phyloP scores from a whole-genome alignment of 2,888 invertebrate species.

The Diadegma fenestrale region DNA sequence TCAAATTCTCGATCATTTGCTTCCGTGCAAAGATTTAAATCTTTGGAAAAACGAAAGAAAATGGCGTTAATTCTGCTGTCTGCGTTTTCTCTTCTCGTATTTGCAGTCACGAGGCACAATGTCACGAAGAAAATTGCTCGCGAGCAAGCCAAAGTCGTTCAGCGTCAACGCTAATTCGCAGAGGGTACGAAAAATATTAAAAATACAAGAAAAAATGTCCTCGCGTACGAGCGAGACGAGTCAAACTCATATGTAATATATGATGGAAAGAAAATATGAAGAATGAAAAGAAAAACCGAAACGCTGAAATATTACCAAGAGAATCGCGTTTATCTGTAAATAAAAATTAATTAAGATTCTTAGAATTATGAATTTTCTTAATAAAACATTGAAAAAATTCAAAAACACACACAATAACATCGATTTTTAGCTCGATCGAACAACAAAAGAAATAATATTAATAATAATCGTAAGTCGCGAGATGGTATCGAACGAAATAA shows the following conservation, averaged over 20 bases:
- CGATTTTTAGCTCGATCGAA: constrained; percentile 6
- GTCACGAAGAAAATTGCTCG: constrained; percentile 35
- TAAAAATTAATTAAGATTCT: constrained; percentile 74
- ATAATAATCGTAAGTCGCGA: constrained; percentile 1
- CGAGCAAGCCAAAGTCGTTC: constrained; percentile 31
- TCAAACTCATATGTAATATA: constrained; percentile 55
- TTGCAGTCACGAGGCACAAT: constrained; percentile 38
- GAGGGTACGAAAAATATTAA: not conserved
- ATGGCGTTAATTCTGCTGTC: not conserved
- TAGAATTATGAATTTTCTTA: constrained; percentile 55
- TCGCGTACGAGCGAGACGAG: constrained; percentile 24
- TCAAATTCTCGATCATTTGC: constrained; percentile 22
- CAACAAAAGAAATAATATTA: not conserved
- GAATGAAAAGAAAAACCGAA: constrained; percentile 37
- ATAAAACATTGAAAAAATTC: constrained; percentile 20
- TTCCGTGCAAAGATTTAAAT: not conserved
- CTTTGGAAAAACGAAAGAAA: not conserved
- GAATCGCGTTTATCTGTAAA: constrained; percentile 75
- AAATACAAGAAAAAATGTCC: not conserved
- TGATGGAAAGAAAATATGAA: constrained; percentile 42
- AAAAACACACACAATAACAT: not conserved
- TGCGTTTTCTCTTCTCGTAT: constrained; percentile 32
- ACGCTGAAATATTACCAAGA: constrained; percentile 16
- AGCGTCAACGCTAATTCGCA: constrained; percentile 2
- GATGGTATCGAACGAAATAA: constrained; percentile 2